Base-by-base conservation (phyloP, 2,113 vertebrate genomes). In the Smithornis capensis region DNA sequence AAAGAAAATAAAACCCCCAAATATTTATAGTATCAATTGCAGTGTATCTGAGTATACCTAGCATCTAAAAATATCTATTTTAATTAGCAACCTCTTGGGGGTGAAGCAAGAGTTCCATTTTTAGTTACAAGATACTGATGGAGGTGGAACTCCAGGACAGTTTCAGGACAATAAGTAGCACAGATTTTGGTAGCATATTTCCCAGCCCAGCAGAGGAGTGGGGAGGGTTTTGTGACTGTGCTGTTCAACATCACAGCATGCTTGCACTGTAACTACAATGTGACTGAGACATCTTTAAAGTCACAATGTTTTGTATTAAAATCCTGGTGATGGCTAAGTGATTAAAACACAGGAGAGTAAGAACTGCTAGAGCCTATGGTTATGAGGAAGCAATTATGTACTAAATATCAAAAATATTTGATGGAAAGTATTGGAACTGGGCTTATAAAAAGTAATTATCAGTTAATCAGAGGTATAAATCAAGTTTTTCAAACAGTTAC, bases 81-180 rank as follows among this genome's bases (percentile, higher is more conserved):
- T 96, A 97, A 96, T 97, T 96, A 96, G 88, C 1, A 10, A 75
- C 79, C 68, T 95, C 93, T 83, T 89, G 17, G n/a, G 68, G n/a
- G 56, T 89, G 83, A 92, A 68, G 27, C 1, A 1, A 78, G 73
- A 83, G 88, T 45, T 95, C 88, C 68, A 87, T 82, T 97, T 96
- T 95, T 94, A 96, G 92, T 45, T 75, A 83, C 69, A 62, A 90
- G 92, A 53, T 81, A 90, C 16, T 89, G 90, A 52, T 87, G 73
- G 90, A 89, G 68, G 16, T 71, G 68, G 75, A 93, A 95, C 68
- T 83, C 56, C 52, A 53, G 47, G 63, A 77, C 80, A 78, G 68
- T 95, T 93, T 49, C 64, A 94, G 76, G 83, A 69, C 83, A 90
- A 40, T 56, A 76, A 86, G 56, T 86, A 90, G 64, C 73, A 63